Base-by-base conservation (phyloP, 2,113 vertebrate species). In the Grammomys dolichurus region DNA sequence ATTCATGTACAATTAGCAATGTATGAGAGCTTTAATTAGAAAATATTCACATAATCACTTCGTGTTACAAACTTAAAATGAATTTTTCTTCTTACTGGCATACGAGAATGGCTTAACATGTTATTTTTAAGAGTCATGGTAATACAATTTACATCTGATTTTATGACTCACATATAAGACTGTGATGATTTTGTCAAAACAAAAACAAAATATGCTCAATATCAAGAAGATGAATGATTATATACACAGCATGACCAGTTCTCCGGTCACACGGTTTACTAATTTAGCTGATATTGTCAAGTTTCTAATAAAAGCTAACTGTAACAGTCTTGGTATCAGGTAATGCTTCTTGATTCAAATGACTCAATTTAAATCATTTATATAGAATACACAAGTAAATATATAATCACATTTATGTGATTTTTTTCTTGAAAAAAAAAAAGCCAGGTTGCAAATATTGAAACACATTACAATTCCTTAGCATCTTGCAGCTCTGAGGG, bases 161-260 rank as follows among this genome's bases (percentile, higher is more conserved):
- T 75, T 26, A 93, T 17, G 96, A 91, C 28, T 95, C 70, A 97
- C n/a, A 63, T 13, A 78, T 60, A 60, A 94, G 97, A 91, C 93
- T 95, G 60, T 87, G 96, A 58, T 82, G 56, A 96, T 92, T 72
- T 88, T 90, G 54, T 14, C 43, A 97, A 97, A 97, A 96, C 43
- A 97, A 97, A 97, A 96, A 97, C 33, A 33, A 98, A 97, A 84
- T 76, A 95, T n/a, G 0, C 1, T 94, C 97, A 97, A 93, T 97
- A 94, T 91, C 69, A 84, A 77, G 24, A 86, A 51, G 24, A n/a
- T 72, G 75, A 75, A 2, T 33, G 0, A 86, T 82, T 94, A 40
- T 63, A 56, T 20, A 85, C 26, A 3, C 11, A 88, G 16, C 12
- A n/a, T 20, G 28, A 87, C 90, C 36, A 87, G 2, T 19, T 88